Percentiles rank a stretch among this genome's conserved stretches.
phyloP scores from a whole-genome alignment of 2,888 invertebrate species.

The Drosophila vallismaia region DNA sequence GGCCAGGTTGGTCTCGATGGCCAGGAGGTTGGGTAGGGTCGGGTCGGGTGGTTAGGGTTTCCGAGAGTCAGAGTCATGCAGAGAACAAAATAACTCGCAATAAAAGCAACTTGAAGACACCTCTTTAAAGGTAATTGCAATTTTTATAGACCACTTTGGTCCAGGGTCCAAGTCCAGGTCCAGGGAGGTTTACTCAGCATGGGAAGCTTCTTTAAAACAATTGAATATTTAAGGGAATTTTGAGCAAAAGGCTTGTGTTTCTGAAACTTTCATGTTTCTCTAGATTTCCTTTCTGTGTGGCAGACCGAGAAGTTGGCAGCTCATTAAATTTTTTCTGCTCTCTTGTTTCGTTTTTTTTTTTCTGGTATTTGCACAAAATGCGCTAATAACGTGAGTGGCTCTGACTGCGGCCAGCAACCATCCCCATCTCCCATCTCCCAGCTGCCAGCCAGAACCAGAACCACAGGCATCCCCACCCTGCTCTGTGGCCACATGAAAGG shows the following conservation, averaged over 20 bases:
- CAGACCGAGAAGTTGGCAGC: slow-evolving; percentile 30
- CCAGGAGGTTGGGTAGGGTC: neutral
- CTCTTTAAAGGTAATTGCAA: slow-evolving; percentile 7
- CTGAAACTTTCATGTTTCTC: neutral
- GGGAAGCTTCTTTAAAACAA: too few relatives aligned
- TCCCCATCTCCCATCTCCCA: too few relatives aligned
- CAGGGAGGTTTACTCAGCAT: too few relatives aligned
- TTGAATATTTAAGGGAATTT: too few relatives aligned
- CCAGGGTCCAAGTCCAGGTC: too few relatives aligned
- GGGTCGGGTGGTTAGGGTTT: neutral
- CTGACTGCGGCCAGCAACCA: slow-evolving; percentile 8
- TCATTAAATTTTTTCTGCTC: slow-evolving; percentile 63
- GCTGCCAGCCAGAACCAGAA: neutral
- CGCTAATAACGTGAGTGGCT: slow-evolving; percentile 63
- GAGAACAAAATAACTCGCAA: slow-evolving; percentile 24
- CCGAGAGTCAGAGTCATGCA: slow-evolving; percentile 18
- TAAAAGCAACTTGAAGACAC: slow-evolving; percentile 5
- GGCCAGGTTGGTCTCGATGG: neutral
- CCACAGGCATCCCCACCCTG: neutral
- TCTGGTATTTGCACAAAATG: slow-evolving; percentile 67
- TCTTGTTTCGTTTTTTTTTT: slow-evolving; percentile 11
- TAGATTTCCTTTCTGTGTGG: slow-evolving; percentile 14
- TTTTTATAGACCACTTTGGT: neutral
- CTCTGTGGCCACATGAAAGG: slow-evolving; percentile 45
- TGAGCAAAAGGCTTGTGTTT: too few relatives aligned